Evolutionary conservation across 1,140 invertebrate species (phyloP), one percentile per base, ranked within the genome.

Genomic region (Eumaeus atala): DNA sequence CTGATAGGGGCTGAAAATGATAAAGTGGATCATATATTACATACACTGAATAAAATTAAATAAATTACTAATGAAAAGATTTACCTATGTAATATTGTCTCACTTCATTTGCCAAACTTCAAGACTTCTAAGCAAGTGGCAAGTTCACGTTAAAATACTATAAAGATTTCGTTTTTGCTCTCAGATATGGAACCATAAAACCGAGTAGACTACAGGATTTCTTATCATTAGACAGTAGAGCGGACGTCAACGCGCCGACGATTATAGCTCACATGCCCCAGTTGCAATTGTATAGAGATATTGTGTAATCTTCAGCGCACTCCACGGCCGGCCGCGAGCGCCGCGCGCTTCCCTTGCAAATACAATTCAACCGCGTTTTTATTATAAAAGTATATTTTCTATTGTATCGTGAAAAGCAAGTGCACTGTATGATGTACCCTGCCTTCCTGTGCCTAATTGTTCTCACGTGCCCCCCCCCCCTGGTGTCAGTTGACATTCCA

Each of bases 331-430:
- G 14, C 17, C 14, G 16, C 40, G 17, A 44, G 14, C 10, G 38
- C 16, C 38, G 38, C n/a, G 14, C 40, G 40, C 40, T 44, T 44
- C 40, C 40, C 40, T 44, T 44, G 16, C 12, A 44, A 44, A 44
- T 16, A 44, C 14, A 14, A 44, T 44, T 16, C 40, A 16, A 44
- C 40, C 40, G 40, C 40, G 16, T 44, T 44, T 44, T 44, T 44
- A 44, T 44, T 44, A 44, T 16, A 44, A 38, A 44, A 44, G 16
- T 44, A 44, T 44, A 16, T 44, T 16, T 44, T 44, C 40, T 44
- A 44, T 44, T 44, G 40, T 44, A 17, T 44, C 17, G 40, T 14
- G 9, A 44, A 44, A 44, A 44, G 16, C 40, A 44, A 44, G 40
- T 44, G 40, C 12, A 44, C 17, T 44, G 40, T 28, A 6, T 44